Evolutionary conservation across 2,797 vertebrate species (phyloP), one percentile per base, ranked within the genome.

Genomic region (Psittacula echo): DNA sequence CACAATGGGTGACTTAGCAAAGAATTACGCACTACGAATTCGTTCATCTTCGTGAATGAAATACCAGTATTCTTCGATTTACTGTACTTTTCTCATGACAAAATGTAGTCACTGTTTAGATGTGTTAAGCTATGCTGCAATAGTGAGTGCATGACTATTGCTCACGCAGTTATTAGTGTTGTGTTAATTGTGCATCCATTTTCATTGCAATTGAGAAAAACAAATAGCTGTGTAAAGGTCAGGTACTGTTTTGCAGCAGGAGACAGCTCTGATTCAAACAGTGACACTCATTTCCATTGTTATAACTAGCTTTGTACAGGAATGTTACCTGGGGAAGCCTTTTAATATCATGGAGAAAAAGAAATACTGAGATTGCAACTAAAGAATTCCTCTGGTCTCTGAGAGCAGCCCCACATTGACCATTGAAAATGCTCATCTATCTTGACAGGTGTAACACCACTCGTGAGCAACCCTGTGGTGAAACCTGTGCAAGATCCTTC

Each of bases 181-280:
- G 26, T 86, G 47, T 60, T 93, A 74, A 61, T 47, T 39, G 50
- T 39, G 15, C 47, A 39, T 47, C 19, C 48, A 12, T 87, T 91
- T 88, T 60, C 61, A 32, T 56, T 29, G 48, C 20, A 75, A 39
- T 3, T 34, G 37, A 54, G 47, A 23, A 47, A 21, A 32, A 16
- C 48, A 72, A 79, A 70, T 8, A n/a, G 32, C 50, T 87, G 37
- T 56, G 27, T 30, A 79, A 93, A 93, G 73, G 73, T 79, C 87
- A 88, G 53, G 47, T 29, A 15, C 7, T 64, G 5, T 56, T 89
- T 74, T 72, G 45, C 53, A 75, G 37, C 24, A 71, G 26, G 21
- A 2, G 0, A 18, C 18, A 72, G 34, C 39, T 54, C 53, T 24
- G 42, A 62, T 75, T 45, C 53, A 29, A 32, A 41, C 11, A 76